Conservation (phyloP, 2,113 vertebrate genomes). For the Ammodytes dubius region DNA sequence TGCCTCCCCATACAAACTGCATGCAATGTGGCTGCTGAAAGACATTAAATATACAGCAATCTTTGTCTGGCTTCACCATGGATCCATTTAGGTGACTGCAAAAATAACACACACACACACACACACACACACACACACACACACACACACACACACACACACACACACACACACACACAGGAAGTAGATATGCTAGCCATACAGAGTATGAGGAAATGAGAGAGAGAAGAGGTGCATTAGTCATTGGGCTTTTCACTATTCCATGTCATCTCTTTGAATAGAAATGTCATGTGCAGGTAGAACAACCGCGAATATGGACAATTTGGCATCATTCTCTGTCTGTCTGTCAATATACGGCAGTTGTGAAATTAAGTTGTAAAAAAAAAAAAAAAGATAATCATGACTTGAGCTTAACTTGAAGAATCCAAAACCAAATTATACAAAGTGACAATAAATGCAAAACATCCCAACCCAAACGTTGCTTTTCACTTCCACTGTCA, state of each 20-base stretch:
- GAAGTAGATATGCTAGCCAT: constrained; percentile 43
- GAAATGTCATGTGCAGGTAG: constrained; percentile 72
- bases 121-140: not conserved
- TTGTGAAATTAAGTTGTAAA: constrained; percentile 28
- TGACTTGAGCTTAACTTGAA: not conserved
- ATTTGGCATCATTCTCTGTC: constrained; percentile 13
- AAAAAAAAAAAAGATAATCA: not conserved
- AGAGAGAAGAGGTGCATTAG: constrained; percentile 62
- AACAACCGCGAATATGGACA: constrained; percentile 67
- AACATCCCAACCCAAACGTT: not conserved
- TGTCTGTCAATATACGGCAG: constrained; percentile 2
- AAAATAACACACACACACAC: constrained; percentile 64
- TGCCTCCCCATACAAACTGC: constrained; percentile 50
- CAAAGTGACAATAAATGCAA: not conserved
- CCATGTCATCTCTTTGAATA: constrained; percentile 71
- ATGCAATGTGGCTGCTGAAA: constrained; percentile 76
- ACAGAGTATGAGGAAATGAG: constrained; percentile 28
- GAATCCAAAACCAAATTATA: not conserved
- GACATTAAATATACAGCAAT: constrained; percentile 79
- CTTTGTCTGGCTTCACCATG: constrained; percentile 74
- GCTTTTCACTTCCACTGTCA: not conserved
- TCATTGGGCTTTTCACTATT: constrained; percentile 73
- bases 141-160: not conserved
- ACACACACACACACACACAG: not conserved
- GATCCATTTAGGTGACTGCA: constrained; percentile 75